These are phyloP conservation scores for Heliconius congener DNA, from an alignment of 1,140 invertebrate genomes.

Conservation along the genomic window DNA sequence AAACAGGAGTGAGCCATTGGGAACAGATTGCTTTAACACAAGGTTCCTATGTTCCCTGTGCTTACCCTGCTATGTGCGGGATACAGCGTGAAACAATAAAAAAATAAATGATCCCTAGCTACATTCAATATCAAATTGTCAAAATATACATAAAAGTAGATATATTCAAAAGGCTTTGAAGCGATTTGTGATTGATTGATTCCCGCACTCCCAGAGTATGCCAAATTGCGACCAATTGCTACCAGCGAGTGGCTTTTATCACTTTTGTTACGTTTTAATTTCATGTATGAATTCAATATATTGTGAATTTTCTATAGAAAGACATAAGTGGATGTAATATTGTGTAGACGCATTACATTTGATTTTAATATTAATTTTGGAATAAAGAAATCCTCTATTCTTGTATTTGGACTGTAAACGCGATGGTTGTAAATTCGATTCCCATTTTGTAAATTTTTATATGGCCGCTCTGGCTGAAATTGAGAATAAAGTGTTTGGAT, in stretches of 20 bases:
- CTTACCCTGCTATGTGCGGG: too few relatives aligned
- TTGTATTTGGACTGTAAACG: too few relatives aligned
- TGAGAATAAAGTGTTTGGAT: too few relatives aligned
- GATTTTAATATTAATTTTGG: too few relatives aligned
- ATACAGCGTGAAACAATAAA: too few relatives aligned
- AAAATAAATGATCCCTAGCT: background rate
- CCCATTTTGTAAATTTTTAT: too few relatives aligned
- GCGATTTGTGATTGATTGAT: conserved; percentile 1
- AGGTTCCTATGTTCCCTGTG: too few relatives aligned
- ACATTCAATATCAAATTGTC: background rate
- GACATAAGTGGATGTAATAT: background rate
- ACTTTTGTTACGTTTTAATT: conserved; percentile 1
- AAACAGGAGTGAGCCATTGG: too few relatives aligned
- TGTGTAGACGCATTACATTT: background rate
- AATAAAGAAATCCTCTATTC: too few relatives aligned
- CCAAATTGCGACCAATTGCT: conserved; percentile 11
- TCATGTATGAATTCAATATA: background rate
- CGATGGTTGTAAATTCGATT: too few relatives aligned
- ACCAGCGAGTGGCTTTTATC: background rate
- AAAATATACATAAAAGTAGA: background rate
- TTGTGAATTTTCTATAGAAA: background rate
- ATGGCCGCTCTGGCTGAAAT: too few relatives aligned
- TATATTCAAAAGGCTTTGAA: background rate
- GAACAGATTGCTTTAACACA: too few relatives aligned
- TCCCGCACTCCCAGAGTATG: background rate